phyloP scores from a whole-genome alignment of 2,888 invertebrate species.

The Philereme vetulata region DNA sequence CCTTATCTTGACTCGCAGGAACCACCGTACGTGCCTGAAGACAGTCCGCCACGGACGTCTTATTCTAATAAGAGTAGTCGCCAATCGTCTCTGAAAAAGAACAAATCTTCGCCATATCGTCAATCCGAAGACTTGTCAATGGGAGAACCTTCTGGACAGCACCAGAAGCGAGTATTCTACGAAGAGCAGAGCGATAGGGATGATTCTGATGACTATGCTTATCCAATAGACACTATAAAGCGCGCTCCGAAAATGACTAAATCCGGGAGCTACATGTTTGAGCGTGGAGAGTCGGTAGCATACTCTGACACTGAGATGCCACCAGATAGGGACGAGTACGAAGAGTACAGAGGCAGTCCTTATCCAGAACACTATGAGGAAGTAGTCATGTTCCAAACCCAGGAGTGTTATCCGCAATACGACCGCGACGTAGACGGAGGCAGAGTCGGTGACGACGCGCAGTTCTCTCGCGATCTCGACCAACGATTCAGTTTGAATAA shows the following conservation, averaged over 20 bases:
- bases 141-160: constrained; percentile 68
- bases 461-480: constrained; percentile 70
- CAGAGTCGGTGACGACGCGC: constrained; percentile 54
- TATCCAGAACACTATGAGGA: constrained; percentile 78
- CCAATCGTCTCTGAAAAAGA: constrained; percentile 75
- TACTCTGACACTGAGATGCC: constrained; percentile 76
- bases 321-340: constrained; percentile 74
- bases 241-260: constrained; percentile 75
- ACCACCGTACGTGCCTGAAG: constrained; percentile 76
- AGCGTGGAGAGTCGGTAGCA: constrained; percentile 73
- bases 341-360: constrained; percentile 73
- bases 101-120: constrained; percentile 67
- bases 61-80: constrained; percentile 79
- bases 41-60: constrained; percentile 73
- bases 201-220: constrained; percentile 79
- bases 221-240: constrained; percentile 79
- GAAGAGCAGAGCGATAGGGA: constrained; percentile 76
- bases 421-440: constrained; percentile 58
- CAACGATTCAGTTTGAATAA: constrained; percentile 79
- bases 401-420: constrained; percentile 78
- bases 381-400: constrained; percentile 74
- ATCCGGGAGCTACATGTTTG: constrained; percentile 70
- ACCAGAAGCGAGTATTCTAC: constrained; percentile 64
- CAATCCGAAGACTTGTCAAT: constrained; percentile 65
- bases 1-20: constrained; percentile 80